Evolutionary conservation across 2,113 vertebrate genomes (phyloP), one percentile per base, ranked within the genome.

Genomic region (Epinephelus cyanopodus): DNA sequence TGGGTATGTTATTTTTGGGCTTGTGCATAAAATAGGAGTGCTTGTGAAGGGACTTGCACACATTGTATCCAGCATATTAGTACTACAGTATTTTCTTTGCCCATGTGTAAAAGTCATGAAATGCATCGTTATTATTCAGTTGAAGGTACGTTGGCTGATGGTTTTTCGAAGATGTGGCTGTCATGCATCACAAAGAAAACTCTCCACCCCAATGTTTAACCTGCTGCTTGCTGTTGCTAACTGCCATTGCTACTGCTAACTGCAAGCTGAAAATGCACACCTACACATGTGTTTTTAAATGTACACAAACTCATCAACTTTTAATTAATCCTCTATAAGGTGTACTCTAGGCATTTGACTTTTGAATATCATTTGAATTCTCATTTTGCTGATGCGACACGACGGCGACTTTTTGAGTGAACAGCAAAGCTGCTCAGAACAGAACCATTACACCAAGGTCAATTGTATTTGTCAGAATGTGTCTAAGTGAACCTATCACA

Each of bases 401-500:
- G 7, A n/a, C 19, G 17, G 52, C 69, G 23, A n/a, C 48, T 37
- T 78, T 83, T 67, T 81, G 66, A 75, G 70, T 73, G 68, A 68
- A 61, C 54, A 57, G 71, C 56, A 58, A 75, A 74, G 64, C 77
- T 64, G 39, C 54, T 85, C n/a, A 19, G 27, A 86, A 85, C 57
- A 68, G 33, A 83, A 56, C 60, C 74, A 81, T 89, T 82, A 86
- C 89, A 72, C 70, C 87, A 90, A 87, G 89, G 89, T 92, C 84
- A 90, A 79, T 74, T 88, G 84, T 84, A 75, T 89, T 88, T 83
- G 81, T 88, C 88, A 87, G 61, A 81, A 63, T 58, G 53, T 65
- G 64, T 84, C 82, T 83, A 63, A 87, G 33, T 75, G 58, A 91
- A 85, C 85, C 84, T 62, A 82, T 86, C 77, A 74, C 77, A 74